Percentiles rank a stretch among this genome's conserved stretches.
Evolutionary conservation across 2,113 vertebrate genomes (phyloP).

Genomic region (Probosciger aterrimus): DNA sequence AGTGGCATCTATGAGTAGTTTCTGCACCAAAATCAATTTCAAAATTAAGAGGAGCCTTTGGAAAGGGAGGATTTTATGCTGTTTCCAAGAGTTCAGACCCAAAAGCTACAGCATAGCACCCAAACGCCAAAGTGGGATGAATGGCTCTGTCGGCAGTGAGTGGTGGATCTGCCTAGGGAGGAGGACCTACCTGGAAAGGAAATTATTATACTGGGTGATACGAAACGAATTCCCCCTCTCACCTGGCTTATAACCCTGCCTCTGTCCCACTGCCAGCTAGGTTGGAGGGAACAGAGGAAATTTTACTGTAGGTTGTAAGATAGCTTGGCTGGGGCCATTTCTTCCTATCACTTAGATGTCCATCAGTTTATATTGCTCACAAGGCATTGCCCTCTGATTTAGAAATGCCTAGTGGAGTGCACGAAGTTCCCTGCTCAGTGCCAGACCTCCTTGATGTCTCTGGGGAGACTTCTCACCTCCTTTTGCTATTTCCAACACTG

Average conservation of each 20-base stretch:
- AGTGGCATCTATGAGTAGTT: neutral
- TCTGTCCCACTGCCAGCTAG: neutral
- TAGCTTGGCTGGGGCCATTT: neutral
- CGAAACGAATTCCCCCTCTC: accelerated
- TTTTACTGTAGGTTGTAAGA: neutral
- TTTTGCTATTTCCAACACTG: neutral
- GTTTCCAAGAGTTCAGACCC: neutral
- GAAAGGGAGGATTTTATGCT: neutral
- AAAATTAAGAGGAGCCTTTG: neutral
- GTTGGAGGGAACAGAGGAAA: neutral
- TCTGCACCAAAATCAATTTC: neutral
- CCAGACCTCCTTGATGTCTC: neutral
- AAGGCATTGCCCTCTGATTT: neutral
- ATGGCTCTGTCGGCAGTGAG: accelerated
- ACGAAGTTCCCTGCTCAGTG: neutral
- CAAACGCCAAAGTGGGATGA: accelerated
- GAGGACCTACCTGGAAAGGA: neutral
- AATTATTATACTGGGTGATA: neutral
- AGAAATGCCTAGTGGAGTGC: neutral
- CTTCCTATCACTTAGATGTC: neutral
- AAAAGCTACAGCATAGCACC: accelerated
- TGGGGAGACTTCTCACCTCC: neutral
- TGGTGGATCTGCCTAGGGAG: neutral
- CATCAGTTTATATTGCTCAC: neutral
- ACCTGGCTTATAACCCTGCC: neutral